Evolutionary conservation across 2,113 vertebrate genomes (phyloP), one percentile per base, ranked within the genome.

Genomic region (Aegotheles bennettii): DNA sequence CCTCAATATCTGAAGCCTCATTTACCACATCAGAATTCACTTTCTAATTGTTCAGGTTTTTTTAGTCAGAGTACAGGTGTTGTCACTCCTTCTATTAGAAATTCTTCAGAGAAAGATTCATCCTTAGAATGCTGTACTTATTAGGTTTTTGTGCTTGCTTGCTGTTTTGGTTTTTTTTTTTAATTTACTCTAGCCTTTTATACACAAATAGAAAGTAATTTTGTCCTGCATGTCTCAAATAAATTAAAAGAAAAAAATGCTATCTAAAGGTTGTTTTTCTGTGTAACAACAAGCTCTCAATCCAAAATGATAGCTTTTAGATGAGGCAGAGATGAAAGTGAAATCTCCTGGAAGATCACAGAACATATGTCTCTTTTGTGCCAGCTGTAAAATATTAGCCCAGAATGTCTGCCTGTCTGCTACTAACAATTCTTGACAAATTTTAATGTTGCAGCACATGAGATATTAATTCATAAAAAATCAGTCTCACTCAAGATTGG

Each of bases 1-100:
- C 95, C 45, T 61, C 78, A 94, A 85, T 90, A 87, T 87, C 96
- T 97, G 95, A 97, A 96, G 85, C 93, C 74, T 97, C 96, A 92
- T 87, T 97, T 96, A 96, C 71, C 50, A 69, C 89, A 95, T 68
- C 74, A 91, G 83, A 97, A 94, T 59, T 95, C 94, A 96, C 71
- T 94, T 95, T 79, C 64, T 92, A 93, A 95, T 96, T 96, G 85
- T 56, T 86, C 85, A 83, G 42, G 69, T 90, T 95, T 90, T 93
- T 95, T 95, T 90, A 70, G 51, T 81, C 43, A 42, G 48, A 68
- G 26, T 81, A 64, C 85, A 95, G 92, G 90, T 96, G 92, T n/a
- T 94, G 79, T 77, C 43, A 61, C 29, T 43, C 50, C 43, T 91
- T 84, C 69, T 93, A 70, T 15, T 0, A 1, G 50, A 94, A 90